Base-by-base conservation (phyloP, 1,140 invertebrate genomes). In the Drosophila kepulauana region DNA sequence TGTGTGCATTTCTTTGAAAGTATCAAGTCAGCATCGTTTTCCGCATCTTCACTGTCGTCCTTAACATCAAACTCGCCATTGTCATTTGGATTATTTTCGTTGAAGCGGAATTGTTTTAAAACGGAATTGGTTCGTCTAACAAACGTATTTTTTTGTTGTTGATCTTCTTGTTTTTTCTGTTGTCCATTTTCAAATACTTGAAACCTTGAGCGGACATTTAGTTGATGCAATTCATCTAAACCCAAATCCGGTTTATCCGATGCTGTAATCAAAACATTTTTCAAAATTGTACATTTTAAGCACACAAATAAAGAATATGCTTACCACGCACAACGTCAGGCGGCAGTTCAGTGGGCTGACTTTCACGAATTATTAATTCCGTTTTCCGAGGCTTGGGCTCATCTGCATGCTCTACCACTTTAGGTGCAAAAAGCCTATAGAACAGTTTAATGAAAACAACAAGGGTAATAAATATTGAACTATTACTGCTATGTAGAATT, bases 361-460 rank as follows among this genome's bases (percentile, higher is more conserved):
- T 98, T 94, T 98, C 97, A 81, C 97, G 95, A 87, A 98, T 98
- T 81, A 98, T 98, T 93, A 98, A 94, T 93, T 98, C 97, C 73
- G 96, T 96, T 92, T 97, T 97, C 91, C 95, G 94, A 49, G 95
- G 94, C 86, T 93, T 94, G 62, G 94, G 93, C 59, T 95, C 94
- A 75, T 95, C 93, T 80, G 95, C 95, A 62, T 95, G 95, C 85
- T 97, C 96, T 8, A 97, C 96, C 41, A 95, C 96, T 94, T 98
- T 98, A 13, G 97, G 97, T 71, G 97, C 96, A 92, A 99, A 98
- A 7, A 98, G 94, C 5, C 71, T 43, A 43, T 6, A 38, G 2
- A 45, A 45, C 43, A 45, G n/a, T 11, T n/a, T 13, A 13, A 11
- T 11, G 11, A 15, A 45, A 13, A 10, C 8, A 45, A 45, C 13